phyloP scores from a whole-genome alignment of 30 jellyfish, hydroid and myxozoan species.

The Aurelia sp. region DNA sequence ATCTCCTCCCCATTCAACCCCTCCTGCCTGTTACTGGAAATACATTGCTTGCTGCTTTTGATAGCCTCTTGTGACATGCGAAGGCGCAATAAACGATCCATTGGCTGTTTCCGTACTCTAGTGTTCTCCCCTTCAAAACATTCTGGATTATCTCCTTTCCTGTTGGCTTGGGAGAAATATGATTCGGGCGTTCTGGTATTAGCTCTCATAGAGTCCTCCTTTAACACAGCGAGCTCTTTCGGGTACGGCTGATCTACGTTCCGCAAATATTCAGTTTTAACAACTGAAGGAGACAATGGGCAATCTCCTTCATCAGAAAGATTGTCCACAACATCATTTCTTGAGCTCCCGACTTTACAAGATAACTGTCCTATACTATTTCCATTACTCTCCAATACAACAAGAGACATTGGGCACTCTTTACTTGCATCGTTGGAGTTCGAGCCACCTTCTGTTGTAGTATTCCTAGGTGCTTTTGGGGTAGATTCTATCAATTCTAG shows the following conservation, averaged over 20 bases:
- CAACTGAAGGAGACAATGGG: slow-evolving; percentile 22
- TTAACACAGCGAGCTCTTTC: not conserved
- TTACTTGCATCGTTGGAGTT: too few relatives aligned
- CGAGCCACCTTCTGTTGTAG: too few relatives aligned
- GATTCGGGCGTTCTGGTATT: not conserved
- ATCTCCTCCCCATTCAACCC: too few relatives aligned
- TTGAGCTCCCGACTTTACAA: not conserved
- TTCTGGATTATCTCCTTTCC: not conserved
- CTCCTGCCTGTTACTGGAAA: not conserved
- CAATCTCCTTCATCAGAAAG: not conserved
- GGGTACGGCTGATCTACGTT: not conserved
- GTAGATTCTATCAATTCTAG: slow-evolving; percentile 5
- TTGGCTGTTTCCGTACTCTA: too few relatives aligned
- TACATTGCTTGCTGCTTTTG: not conserved
- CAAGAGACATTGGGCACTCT: too few relatives aligned
- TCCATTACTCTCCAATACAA: not conserved
- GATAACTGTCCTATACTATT: not conserved
- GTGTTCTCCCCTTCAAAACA: too few relatives aligned
- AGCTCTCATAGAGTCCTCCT: too few relatives aligned
- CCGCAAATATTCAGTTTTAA: not conserved
- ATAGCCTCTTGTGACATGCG: not conserved
- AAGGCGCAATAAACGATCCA: too few relatives aligned
- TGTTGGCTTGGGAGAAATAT: not conserved
- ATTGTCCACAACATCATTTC: too few relatives aligned
- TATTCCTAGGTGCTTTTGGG: slow-evolving; percentile 8